Conservation (phyloP, 37 sponge, comb jelly and placozoan genomes). For the Petrosia ficiformis region DNA sequence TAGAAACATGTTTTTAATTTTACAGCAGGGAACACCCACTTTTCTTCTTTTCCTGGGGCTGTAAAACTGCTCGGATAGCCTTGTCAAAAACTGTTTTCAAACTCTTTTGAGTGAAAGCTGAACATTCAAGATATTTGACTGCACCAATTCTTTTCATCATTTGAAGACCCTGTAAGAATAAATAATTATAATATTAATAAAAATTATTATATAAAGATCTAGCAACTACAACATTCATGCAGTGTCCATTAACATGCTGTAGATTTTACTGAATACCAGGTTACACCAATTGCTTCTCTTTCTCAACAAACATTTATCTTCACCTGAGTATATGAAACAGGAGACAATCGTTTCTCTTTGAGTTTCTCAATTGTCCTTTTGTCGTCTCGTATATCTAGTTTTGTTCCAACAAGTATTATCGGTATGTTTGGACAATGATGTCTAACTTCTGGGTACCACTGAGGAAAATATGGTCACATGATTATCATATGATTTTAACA, state of each 20-base stretch:
- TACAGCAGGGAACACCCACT: too few species aligned
- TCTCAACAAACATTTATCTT: background rate
- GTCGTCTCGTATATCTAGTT: conserved; percentile 97
- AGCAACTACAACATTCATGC: background rate
- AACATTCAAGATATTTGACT: conserved; percentile 98
- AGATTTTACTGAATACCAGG: too few species aligned
- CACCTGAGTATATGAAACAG: conserved; percentile 89
- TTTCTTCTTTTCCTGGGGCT: too few species aligned
- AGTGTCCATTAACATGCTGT: too few species aligned
- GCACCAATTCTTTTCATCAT: conserved; percentile 97
- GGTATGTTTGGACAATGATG: conserved; percentile 99
- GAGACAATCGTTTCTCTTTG: conserved; percentile 89
- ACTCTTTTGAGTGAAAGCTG: conserved; percentile 96
- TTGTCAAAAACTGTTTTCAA: conserved; percentile 73
- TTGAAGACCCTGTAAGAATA: conserved; percentile 68
- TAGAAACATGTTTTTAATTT: too few species aligned
- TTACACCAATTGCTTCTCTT: too few species aligned
- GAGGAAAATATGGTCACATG: background rate
- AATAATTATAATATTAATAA: background rate
- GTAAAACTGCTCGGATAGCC: conserved; percentile 67
- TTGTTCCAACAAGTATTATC: conserved; percentile 98
- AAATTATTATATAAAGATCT: background rate
- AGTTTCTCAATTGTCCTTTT: conserved; percentile 93
- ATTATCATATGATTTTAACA: background rate
- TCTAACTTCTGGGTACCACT: conserved; percentile 96